Evolutionary conservation across 1,140 invertebrate species (phyloP), one percentile per base, ranked within the genome.

Genomic region (Zaprionus taronus): DNA sequence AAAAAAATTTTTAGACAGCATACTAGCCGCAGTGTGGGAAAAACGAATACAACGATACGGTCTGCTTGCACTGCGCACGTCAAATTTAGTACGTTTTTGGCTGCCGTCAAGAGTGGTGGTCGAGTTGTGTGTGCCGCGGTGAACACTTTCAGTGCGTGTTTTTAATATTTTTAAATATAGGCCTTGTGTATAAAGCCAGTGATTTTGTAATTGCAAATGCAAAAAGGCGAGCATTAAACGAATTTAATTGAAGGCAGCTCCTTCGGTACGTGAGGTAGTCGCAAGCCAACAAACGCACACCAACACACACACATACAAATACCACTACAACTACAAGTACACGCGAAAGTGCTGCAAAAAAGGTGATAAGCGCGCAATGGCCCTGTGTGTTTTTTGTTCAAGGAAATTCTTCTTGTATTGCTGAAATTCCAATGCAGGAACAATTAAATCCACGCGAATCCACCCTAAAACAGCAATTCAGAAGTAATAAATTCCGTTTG

Each of bases 351-450:
- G 58, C 38, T 79, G 77, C 64, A 44, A 64, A 74, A 75, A 77
- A 77, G 77, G 73, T 79, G 77, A 79, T 80, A 80, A 80, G 74
- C 74, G 74, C 74, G 74, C 69, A 72, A 72, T 66, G 67, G 26
- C 61, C 47, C 51, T 61, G 68, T 41, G 34, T 71, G 60, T 71
- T 58, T 67, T 65, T 47, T 60, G 51, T 77, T 31, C 53, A 38
- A 77, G 53, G 63, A 77, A 78, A 68, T 66, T 51, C 67, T 53
- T 72, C 38, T 65, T 58, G 41, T 60, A 61, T 73, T 65, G 69
- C 60, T 56, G 65, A 83, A 87, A 87, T 87, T 87, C 84, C 83
- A 89, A 87, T 87, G 78, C 78, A 79, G 72, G 58, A 79, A 69
- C 49, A 63, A 62, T 44, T 49, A 70, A 72, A 41, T 41, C 22